phyloP scores from a whole-genome alignment of 1,140 invertebrate genomes.

The Heterodera carotae region DNA sequence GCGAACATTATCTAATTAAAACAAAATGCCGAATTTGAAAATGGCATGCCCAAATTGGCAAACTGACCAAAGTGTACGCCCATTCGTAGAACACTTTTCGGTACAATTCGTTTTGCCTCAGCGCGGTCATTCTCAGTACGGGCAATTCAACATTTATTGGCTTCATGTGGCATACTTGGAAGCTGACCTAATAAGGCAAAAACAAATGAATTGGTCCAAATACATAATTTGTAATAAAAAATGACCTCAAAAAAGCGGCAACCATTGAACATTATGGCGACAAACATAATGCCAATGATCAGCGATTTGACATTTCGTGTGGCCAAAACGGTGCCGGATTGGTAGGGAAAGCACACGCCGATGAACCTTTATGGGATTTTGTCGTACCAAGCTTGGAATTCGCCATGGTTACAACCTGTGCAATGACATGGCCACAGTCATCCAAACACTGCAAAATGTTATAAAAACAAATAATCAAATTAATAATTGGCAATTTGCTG shows the following conservation, averaged over 20 bases:
- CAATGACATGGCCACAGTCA: slow-evolving; percentile 49
- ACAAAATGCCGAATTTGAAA: slow-evolving; percentile 15
- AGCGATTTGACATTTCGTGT: slow-evolving; percentile 42
- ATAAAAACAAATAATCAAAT: slow-evolving; percentile 7
- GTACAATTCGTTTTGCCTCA: slow-evolving; percentile 47
- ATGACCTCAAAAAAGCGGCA: slow-evolving; percentile 54
- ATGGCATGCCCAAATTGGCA: background rate
- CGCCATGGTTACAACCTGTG: background rate
- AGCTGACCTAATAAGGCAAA: slow-evolving; percentile 20
- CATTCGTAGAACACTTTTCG: slow-evolving; percentile 55
- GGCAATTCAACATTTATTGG: slow-evolving; percentile 54
- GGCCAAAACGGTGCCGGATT: slow-evolving; percentile 38
- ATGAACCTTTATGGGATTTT: slow-evolving; percentile 44
- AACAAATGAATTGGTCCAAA: slow-evolving; percentile 18
- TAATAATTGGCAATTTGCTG: background rate
- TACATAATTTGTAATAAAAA: slow-evolving; percentile 37
- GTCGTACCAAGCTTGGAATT: background rate
- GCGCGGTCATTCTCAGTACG: slow-evolving; percentile 43
- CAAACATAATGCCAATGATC: slow-evolving; percentile 41
- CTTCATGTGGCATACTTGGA: slow-evolving; percentile 49
- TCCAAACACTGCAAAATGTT: slow-evolving; percentile 49
- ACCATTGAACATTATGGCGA: slow-evolving; percentile 48
- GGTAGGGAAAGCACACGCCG: slow-evolving; percentile 56
- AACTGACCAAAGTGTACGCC: slow-evolving; percentile 46
- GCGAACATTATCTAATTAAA: slow-evolving; percentile 51